Conservation (phyloP, 2,113 vertebrate genomes). For the Aldabrachelys gigantea region DNA sequence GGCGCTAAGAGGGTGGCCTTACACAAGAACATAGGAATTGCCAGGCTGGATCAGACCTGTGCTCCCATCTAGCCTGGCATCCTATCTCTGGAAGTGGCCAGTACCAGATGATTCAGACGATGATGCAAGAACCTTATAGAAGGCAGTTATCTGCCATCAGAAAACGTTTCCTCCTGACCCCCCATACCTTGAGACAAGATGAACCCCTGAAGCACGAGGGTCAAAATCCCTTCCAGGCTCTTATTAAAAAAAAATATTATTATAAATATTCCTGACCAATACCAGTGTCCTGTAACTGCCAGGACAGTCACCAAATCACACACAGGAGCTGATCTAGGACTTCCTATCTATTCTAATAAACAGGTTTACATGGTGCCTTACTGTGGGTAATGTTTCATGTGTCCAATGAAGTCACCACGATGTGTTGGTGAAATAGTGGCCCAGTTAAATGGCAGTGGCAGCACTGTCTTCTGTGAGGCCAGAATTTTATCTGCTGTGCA, state of each 20-base stretch:
- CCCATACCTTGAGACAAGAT: background rate
- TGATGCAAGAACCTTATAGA: background rate
- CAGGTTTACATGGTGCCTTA: background rate
- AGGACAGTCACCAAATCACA: background rate
- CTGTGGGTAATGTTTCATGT: background rate
- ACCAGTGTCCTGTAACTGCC: background rate
- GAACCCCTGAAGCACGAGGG: background rate
- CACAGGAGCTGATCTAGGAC: background rate
- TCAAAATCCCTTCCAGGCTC: background rate
- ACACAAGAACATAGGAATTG: background rate
- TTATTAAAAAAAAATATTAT: background rate
- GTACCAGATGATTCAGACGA: background rate
- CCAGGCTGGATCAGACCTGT: background rate
- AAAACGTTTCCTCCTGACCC: background rate
- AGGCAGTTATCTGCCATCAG: background rate
- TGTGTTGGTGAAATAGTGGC: background rate
- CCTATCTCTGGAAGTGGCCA: background rate
- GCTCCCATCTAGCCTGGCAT: background rate
- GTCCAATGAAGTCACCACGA: background rate
- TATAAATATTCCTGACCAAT: background rate
- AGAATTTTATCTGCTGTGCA: background rate
- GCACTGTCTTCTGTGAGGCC: background rate
- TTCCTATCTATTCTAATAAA: background rate
- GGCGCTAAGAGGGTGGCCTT: background rate
- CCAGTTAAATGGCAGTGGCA: background rate